These are phyloP conservation scores for Propsilocerus akamusi DNA, from an alignment of 1,140 invertebrate species.

Conservation along the genomic window DNA sequence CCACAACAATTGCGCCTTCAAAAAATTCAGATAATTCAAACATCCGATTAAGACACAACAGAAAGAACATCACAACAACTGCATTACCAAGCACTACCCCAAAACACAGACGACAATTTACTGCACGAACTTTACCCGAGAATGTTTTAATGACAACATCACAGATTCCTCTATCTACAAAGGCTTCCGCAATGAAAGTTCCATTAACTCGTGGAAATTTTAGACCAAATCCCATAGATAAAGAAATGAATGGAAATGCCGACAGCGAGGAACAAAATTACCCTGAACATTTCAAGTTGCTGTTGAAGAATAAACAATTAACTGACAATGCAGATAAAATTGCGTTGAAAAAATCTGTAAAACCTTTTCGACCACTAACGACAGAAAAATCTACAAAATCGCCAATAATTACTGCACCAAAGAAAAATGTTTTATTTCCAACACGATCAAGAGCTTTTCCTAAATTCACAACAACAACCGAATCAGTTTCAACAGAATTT, in stretches of 20 bases:
- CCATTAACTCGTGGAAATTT: background rate
- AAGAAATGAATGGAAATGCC: background rate
- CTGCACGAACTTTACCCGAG: background rate
- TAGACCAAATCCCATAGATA: background rate
- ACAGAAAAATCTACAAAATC: background rate
- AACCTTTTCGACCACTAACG: background rate
- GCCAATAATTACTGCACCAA: background rate
- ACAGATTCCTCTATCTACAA: background rate
- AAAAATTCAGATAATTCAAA: background rate
- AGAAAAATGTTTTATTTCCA: background rate
- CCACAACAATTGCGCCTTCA: background rate
- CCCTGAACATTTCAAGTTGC: constrained; percentile 8
- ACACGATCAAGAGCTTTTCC: background rate
- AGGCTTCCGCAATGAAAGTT: background rate
- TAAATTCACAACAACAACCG: background rate
- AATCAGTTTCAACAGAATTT: background rate
- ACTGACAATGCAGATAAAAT: background rate
- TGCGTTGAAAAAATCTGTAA: background rate
- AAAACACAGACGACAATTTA: background rate
- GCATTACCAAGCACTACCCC: background rate
- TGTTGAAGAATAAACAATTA: constrained; percentile 6
- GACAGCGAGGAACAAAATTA: constrained; percentile 7
- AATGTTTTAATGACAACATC: background rate
- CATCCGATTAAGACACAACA: background rate
- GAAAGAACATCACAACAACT: background rate